These are phyloP conservation scores for Sorex fumeus DNA, from an alignment of 2,113 vertebrate genomes.

Conservation along the genomic window DNA sequence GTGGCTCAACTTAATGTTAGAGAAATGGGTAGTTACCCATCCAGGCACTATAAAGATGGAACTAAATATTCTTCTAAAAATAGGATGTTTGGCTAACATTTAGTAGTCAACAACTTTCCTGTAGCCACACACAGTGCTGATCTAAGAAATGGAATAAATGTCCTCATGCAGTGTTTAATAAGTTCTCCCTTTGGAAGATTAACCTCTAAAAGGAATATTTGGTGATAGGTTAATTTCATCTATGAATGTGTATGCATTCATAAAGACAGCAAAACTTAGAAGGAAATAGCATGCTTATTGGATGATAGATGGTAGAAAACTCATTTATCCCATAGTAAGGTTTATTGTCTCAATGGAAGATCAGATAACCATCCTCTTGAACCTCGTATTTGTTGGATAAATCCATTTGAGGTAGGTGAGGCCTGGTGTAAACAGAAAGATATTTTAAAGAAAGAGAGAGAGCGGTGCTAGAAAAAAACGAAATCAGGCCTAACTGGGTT, in stretches of 20 bases:
- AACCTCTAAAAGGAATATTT: neutral
- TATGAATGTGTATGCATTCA: neutral
- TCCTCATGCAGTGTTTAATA: slow-evolving; percentile 58
- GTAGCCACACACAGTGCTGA: slow-evolving; percentile 68
- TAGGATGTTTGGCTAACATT: slow-evolving; percentile 87
- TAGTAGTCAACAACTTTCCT: slow-evolving; percentile 86
- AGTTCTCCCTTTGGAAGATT: neutral
- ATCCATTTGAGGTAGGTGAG: neutral
- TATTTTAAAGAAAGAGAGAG: neutral
- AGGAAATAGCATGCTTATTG: neutral
- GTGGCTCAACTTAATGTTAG: slow-evolving; percentile 85
- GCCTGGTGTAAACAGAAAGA: neutral
- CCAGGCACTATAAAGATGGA: slow-evolving; percentile 82
- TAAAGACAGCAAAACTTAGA: neutral
- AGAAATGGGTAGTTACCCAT: slow-evolving; percentile 87
- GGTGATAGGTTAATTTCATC: neutral
- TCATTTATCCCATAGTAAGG: neutral
- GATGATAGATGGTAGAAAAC: neutral
- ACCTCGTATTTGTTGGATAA: neutral
- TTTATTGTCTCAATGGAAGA: neutral
- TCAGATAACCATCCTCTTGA: neutral
- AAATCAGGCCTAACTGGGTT: neutral
- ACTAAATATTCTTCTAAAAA: slow-evolving; percentile 87
- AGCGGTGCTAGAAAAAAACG: neutral
- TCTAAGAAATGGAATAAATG: slow-evolving; percentile 78